Conservation (phyloP, 2,113 vertebrate species). For the Mobula birostris region DNA sequence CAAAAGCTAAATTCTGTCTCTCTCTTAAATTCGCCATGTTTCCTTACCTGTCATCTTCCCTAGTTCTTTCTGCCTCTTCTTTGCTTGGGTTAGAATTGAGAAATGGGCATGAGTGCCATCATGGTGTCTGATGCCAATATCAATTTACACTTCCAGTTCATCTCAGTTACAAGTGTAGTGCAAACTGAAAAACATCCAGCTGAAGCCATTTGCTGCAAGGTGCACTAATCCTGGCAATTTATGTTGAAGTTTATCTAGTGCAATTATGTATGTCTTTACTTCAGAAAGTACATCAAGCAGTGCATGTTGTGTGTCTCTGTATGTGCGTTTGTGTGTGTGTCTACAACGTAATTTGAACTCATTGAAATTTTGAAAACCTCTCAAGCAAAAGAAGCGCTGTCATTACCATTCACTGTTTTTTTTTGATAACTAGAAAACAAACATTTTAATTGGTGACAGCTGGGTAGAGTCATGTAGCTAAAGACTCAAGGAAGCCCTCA, state of each 20-base stretch:
- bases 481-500: neutral
- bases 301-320: too few relatives aligned
- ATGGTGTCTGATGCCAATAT: neutral
- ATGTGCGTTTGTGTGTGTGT: neutral
- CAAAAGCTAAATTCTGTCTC: neutral
- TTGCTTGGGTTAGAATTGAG: neutral
- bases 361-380: slow-evolving; percentile 19
- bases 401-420: slow-evolving; percentile 10
- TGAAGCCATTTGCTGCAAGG: neutral
- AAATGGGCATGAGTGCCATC: too few relatives aligned
- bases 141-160: neutral
- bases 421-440: slow-evolving; percentile 13
- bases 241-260: neutral
- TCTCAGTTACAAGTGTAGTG: neutral
- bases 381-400: slow-evolving; percentile 19
- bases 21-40: neutral
- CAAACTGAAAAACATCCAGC: neutral
- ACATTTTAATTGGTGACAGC: slow-evolving; percentile 31
- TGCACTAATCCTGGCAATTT: neutral
- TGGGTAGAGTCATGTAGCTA: neutral
- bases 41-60: too few relatives aligned
- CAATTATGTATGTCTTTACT: neutral
- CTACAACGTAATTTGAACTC: neutral
- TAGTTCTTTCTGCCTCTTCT: neutral
- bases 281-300: neutral